Evolutionary conservation across 2,797 vertebrate genomes (phyloP).

Genomic region (Tokudaia muenninki): DNA sequence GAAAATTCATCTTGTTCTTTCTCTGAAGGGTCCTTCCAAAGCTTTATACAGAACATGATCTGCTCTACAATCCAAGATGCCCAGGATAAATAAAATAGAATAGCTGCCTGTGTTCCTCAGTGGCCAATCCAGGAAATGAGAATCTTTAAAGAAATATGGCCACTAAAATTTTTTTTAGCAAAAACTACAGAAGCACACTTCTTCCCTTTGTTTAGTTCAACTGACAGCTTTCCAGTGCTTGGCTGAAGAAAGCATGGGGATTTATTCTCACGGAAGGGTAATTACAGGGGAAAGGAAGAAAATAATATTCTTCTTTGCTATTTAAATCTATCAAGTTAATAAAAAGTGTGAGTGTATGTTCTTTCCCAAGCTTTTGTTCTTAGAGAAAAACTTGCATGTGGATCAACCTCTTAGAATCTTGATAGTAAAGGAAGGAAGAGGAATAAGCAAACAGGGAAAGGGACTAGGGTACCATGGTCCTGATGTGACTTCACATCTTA

Average conservation of each 20-base stretch:
- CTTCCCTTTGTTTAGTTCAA: conserved; percentile 25
- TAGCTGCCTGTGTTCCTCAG: conserved; percentile 46
- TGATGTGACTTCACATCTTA: too few relatives aligned
- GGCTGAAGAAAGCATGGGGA: neutral
- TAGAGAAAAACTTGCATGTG: neutral
- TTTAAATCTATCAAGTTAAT: neutral
- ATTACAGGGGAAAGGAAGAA: neutral
- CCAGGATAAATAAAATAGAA: conserved; percentile 78
- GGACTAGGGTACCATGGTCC: neutral
- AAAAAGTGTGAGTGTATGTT: neutral
- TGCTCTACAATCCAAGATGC: conserved; percentile 67
- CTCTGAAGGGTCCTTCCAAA: conserved; percentile 77
- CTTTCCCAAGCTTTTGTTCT: neutral
- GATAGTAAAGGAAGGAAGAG: neutral
- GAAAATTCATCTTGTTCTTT: conserved; percentile 80
- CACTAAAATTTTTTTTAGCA: conserved; percentile 5
- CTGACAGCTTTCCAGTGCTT: neutral
- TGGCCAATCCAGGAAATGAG: conserved; percentile 78
- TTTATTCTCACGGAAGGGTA: neutral
- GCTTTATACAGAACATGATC: conserved; percentile 60
- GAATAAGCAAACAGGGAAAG: neutral
- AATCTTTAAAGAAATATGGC: conserved; percentile 74
- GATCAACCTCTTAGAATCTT: neutral
- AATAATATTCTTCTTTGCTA: neutral
- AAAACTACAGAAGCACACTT: conserved; percentile 52